A percentile compares a stretch with the other conserved stretches of the same genome.
phyloP scores from a whole-genome alignment of 2,888 invertebrate genomes.

The Mycalesis mineus region DNA sequence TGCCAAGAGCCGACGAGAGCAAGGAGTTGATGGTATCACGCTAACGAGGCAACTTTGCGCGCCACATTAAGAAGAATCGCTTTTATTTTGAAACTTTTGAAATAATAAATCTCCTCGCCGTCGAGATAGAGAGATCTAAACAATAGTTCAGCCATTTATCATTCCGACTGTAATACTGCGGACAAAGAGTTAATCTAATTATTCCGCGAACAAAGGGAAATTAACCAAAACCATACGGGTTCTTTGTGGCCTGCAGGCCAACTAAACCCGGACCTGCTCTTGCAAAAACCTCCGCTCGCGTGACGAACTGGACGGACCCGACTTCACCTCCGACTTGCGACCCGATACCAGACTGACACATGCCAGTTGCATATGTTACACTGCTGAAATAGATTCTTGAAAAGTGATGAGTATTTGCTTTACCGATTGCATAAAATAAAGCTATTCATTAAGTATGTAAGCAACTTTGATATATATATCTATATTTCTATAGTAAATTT shows the following conservation, averaged over 20 bases:
- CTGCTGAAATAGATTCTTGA: too few relatives aligned
- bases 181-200: conserved; percentile 8
- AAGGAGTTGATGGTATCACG: background rate
- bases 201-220: conserved; percentile 3
- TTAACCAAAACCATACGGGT: conserved; percentile 2
- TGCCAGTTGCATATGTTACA: too few relatives aligned
- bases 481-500: too few relatives aligned
- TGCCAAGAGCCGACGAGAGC: background rate
- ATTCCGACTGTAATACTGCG: conserved; percentile 1
- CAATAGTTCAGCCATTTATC: conserved; percentile 1
- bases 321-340: background rate
- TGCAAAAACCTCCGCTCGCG: background rate
- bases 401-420: too few relatives aligned
- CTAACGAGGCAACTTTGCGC: background rate
- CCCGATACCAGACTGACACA: too few relatives aligned
- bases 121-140: background rate
- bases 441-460: too few relatives aligned
- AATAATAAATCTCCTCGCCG: conserved; percentile 3
- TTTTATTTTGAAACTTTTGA: conserved; percentile 6
- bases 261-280: background rate
- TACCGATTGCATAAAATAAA: too few relatives aligned
- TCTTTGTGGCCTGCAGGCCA: background rate
- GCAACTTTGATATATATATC: too few relatives aligned
- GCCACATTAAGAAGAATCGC: conserved; percentile 1
- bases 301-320: background rate